Conservation (phyloP, 2,797 vertebrate species). For the Siniperca obscura region DNA sequence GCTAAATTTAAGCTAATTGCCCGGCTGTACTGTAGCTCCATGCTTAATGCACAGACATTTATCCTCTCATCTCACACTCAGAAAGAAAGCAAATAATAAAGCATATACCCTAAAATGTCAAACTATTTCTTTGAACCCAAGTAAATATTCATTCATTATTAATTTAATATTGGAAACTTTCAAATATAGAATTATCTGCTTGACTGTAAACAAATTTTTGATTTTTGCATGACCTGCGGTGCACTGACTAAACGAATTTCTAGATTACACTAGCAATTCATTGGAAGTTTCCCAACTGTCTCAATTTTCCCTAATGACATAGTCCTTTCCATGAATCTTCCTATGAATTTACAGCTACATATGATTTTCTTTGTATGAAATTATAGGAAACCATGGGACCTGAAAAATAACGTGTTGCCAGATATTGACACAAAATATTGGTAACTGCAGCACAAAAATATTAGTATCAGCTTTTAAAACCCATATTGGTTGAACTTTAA, state of each 20-base stretch:
- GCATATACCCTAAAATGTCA: background rate
- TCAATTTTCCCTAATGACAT: background rate
- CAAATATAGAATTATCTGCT: background rate
- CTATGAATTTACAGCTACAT: background rate
- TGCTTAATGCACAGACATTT: background rate
- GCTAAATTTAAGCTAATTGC: background rate
- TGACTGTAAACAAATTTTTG: background rate
- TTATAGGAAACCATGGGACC: background rate
- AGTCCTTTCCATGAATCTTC: background rate
- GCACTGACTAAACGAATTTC: background rate
- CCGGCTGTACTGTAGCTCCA: no score
- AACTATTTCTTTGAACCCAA: slow-evolving; percentile 2
- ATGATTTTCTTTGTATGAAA: background rate
- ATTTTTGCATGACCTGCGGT: background rate
- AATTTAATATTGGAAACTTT: background rate
- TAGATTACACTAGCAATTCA: background rate
- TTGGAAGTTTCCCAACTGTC: background rate
- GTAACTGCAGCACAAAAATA: background rate
- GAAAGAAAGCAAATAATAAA: no score
- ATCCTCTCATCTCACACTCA: background rate
- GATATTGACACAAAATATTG: background rate
- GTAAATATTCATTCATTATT: background rate
- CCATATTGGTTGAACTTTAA: background rate
- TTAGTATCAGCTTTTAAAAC: background rate
- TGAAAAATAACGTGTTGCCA: background rate